Conservation (phyloP, 2,113 vertebrate species). For the Vulpes vulpes region DNA sequence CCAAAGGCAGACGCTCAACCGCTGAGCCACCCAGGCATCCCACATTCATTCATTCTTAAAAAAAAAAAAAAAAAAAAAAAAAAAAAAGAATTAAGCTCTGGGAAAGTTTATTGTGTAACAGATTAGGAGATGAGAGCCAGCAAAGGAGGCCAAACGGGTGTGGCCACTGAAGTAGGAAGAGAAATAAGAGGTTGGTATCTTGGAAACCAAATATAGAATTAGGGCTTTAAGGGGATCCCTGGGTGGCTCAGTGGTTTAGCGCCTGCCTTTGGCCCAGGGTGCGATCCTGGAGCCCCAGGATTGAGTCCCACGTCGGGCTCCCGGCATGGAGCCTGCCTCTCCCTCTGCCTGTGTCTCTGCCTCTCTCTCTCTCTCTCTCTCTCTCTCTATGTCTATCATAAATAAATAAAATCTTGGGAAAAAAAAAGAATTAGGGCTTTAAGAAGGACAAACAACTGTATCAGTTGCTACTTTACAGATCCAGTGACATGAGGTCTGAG, state of each 20-base stretch:
- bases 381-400: too few relatives aligned
- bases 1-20: too few relatives aligned
- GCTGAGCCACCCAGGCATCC: too few relatives aligned
- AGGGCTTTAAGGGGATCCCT: background rate
- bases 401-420: background rate
- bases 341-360: too few relatives aligned
- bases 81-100: background rate
- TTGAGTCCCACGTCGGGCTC: too few relatives aligned
- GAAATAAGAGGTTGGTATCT: background rate
- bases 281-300: too few relatives aligned
- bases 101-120: background rate
- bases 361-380: too few relatives aligned
- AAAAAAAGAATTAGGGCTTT: background rate
- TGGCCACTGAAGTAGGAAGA: background rate
- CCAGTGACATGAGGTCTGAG: background rate
- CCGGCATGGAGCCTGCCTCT: too few relatives aligned
- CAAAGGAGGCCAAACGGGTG: background rate
- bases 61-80: too few relatives aligned
- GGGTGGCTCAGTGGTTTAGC: too few relatives aligned
- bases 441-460: background rate
- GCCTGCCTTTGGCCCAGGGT: too few relatives aligned
- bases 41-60: too few relatives aligned
- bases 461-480: background rate
- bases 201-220: background rate
- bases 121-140: background rate